Conservation (phyloP, 2,113 vertebrate genomes). For the Maccullochella peelii region DNA sequence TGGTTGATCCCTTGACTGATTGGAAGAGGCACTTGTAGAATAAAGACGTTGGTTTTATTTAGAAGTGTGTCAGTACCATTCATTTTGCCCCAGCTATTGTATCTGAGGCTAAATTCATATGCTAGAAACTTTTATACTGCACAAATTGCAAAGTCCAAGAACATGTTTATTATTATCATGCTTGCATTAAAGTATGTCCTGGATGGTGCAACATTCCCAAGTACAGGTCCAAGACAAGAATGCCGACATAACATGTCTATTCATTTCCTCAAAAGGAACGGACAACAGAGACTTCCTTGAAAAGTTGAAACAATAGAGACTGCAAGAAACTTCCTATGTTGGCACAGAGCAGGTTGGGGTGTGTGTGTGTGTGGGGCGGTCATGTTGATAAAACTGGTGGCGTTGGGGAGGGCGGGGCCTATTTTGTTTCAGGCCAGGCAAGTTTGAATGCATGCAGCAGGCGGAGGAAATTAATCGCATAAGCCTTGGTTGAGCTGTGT, state of each 20-base stretch:
- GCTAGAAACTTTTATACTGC: background rate
- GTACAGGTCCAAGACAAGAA: background rate
- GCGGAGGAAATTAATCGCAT: conserved; percentile 72
- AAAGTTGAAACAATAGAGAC: conserved; percentile 70
- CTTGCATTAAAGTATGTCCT: background rate
- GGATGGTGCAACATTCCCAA: background rate
- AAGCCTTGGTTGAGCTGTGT: conserved; percentile 24
- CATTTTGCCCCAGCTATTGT: conserved; percentile 26
- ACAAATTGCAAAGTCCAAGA: background rate
- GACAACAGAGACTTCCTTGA: conserved; percentile 65
- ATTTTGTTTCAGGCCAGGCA: conserved; percentile 44
- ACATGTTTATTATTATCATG: background rate
- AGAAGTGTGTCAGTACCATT: conserved; percentile 68
- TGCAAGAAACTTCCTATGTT: conserved; percentile 61
- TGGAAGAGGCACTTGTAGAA: conserved; percentile 71
- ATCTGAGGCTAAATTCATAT: background rate
- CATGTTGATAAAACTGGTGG: conserved; percentile 12
- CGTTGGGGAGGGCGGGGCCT: conserved; percentile 8
- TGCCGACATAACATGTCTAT: conserved; percentile 13
- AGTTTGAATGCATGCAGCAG: conserved; percentile 67
- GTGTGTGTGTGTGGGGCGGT: no score
- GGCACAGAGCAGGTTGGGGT: conserved; percentile 24
- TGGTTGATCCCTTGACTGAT: conserved; percentile 65
- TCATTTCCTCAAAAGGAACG: conserved; percentile 51
- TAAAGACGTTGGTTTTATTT: conserved; percentile 81